These are phyloP conservation scores for Morus bassanus DNA, from an alignment of 2,797 vertebrate genomes.

Conservation along the genomic window DNA sequence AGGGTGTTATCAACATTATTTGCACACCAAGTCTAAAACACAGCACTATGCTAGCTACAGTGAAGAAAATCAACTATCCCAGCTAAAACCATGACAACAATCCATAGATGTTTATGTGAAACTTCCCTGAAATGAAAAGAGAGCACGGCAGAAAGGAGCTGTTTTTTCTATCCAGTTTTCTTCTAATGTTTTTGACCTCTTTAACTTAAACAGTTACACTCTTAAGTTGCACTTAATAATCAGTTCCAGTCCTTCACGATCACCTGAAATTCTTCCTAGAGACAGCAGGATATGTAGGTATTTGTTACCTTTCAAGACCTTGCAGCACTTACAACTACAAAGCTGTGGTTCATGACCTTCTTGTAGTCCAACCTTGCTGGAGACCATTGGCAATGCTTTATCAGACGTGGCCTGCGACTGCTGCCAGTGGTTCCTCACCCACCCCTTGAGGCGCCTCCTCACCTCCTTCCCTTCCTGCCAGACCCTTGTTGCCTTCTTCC, in stretches of 20 bases:
- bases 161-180: neutral
- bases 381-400: neutral
- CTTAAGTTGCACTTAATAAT: neutral
- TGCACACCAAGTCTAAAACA: no score
- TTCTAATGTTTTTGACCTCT: neutral
- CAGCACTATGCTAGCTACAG: no score
- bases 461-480: neutral
- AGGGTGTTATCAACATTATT: no score
- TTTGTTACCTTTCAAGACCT: neutral
- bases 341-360: neutral
- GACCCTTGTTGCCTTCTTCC: neutral
- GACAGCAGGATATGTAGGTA: neutral
- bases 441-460: neutral
- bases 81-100: neutral
- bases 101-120: neutral
- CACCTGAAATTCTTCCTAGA: neutral
- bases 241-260: neutral
- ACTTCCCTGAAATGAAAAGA: neutral
- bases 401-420: neutral
- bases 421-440: neutral
- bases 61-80: no score
- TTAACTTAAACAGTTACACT: neutral
- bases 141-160: neutral
- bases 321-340: neutral
- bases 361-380: neutral